Conservation (phyloP, 2,888 invertebrate species). For the Mellilla xanthometata region DNA sequence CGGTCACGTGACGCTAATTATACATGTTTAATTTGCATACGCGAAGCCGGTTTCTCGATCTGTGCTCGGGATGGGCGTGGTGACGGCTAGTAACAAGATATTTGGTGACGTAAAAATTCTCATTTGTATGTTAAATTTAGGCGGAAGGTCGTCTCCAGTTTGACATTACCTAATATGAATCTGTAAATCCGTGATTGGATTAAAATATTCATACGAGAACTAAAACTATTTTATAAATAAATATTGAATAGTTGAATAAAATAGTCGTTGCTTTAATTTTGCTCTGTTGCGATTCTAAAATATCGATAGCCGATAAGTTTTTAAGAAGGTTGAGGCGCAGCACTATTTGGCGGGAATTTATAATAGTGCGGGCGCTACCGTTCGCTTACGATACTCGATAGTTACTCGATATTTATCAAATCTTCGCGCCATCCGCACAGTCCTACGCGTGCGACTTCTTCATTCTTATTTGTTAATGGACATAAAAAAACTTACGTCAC, state of each 20-base stretch:
- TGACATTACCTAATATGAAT: constrained; percentile 7
- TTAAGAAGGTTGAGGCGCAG: not conserved
- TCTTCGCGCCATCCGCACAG: constrained; percentile 16
- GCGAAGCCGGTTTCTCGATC: constrained; percentile 39
- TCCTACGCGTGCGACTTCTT: constrained; percentile 19
- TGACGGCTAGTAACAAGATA: constrained; percentile 38
- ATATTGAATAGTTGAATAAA: too few relatives aligned
- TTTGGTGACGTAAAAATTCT: constrained; percentile 37
- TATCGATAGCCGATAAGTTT: too few relatives aligned
- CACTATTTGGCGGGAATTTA: constrained; percentile 11
- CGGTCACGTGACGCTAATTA: constrained; percentile 24
- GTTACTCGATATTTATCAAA: constrained; percentile 15
- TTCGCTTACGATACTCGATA: constrained; percentile 3
- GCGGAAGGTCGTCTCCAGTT: constrained; percentile 35
- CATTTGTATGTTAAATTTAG: constrained; percentile 38
- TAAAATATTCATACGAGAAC: constrained; percentile 1
- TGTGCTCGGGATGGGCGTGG: constrained; percentile 42
- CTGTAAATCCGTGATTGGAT: constrained; percentile 2
- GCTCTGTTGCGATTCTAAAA: too few relatives aligned
- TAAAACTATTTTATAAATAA: too few relatives aligned
- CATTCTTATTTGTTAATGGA: constrained; percentile 22
- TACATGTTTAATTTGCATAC: constrained; percentile 28
- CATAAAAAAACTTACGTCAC: constrained; percentile 34
- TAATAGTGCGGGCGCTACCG: constrained; percentile 15
- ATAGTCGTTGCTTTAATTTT: too few relatives aligned